Evolutionary conservation across 2,113 vertebrate genomes (phyloP), one percentile per base, ranked within the genome.

Genomic region (Ellobius talpinus): DNA sequence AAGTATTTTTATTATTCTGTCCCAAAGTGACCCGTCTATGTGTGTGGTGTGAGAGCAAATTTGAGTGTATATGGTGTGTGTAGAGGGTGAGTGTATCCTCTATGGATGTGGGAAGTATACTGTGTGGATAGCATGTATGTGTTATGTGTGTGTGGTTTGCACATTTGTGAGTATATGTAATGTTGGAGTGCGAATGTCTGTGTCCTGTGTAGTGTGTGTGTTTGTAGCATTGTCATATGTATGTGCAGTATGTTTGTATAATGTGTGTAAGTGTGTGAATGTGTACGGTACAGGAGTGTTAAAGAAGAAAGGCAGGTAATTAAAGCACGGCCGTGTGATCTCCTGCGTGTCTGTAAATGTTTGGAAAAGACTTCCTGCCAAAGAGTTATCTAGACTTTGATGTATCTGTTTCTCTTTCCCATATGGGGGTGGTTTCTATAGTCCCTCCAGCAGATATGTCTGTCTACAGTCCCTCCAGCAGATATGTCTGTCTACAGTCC

Each of bases 1-100:
- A 95, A 96, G 52, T 79, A 92, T 68, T 95, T 82, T 93, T 94
- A 96, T 94, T 70, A 87, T 63, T 89, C 61, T 91, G 36, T 90
- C 61, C 77, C 82, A 94, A 93, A 93, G 66, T 85, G 77, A 96
- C 68, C 85, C 7, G 0, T 45, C 81, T 85, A 39, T 19, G 7
- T 63, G n/a, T 17, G 3, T n/a, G 7, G 7, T 31, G 39, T 63
- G 52, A 13, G 78, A 23, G 77, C 29, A 17, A 3, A 50, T 52
- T 11, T 78, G 47, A 16, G 45, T 39, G 78, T 55, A 10, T 36
- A 10, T 39, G 3, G 6, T 61, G 12, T 39, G 11, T 58, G 52
- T 4, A 14, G 23, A 29, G 13, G 39, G 36, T 61, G 13, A 16
- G 3, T 61, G 36, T 36, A 39, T 58, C n/a, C 36, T 82, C 58